Evolutionary conservation across 2,797 vertebrate species (phyloP), one percentile per base, ranked within the genome.

Genomic region (Loris lydekkerianus): DNA sequence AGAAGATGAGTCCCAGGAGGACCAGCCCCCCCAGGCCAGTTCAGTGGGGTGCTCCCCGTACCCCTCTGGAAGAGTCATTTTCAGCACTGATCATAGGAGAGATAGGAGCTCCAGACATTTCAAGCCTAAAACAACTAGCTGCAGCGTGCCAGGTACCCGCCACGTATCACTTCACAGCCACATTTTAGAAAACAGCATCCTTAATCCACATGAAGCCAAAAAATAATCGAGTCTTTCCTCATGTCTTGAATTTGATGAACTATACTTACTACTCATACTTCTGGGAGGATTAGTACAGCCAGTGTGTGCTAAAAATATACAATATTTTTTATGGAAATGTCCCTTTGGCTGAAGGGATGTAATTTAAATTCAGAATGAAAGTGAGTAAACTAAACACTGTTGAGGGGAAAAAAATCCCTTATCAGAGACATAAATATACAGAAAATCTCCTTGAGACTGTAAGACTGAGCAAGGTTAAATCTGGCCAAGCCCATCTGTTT

Each of bases 321-420:
- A 97, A 83, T 23, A 11, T 3, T 89, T 8, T 34, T 83, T 60
- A 69, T 46, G 7, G 27, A 97, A 97, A 78, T 21, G 89, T 18
- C 76, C 88, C 25, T 76, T 61, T 69, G 91, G 5, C 11, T 63
- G 15, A 72, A 87, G 80, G 31, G 82, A 93, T 4, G n/a, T 91
- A 8, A 85, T 93, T 86, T 83, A 89, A 97, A 94, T 91, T 88
- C 61, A 89, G 37, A 40, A 76, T 2, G 29, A 73, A 86, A 88
- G 72, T 78, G 25, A 92, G 78, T 94, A 97, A 86, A 40, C 0
- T 83, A 46, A 95, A 86, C 25, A 3, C 65, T 46, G 25, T 5
- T 63, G 46, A 43, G 34, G 72, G 2, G 75, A 1, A 53, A 81
- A 61, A 9, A 8, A 82, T 25, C 77, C 70, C 13, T 43, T 67